Evolutionary conservation across 2,113 vertebrate species (phyloP), one percentile per base, ranked within the genome.

Genomic region (Noctilio leporinus): DNA sequence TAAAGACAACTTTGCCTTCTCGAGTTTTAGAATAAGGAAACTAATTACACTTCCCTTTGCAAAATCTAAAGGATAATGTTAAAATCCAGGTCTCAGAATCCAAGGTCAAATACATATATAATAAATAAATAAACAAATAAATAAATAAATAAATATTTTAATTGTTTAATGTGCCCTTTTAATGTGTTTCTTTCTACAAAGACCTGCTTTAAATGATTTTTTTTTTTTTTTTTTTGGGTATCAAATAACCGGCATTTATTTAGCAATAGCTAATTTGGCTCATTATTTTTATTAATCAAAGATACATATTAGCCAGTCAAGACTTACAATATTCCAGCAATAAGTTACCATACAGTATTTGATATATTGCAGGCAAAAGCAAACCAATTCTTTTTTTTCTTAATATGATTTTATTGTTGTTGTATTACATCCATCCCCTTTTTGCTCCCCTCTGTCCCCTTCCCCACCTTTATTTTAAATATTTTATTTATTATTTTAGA

Each of bases 241-340:
- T 91, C 47, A 51, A 45, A 62, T 49, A 62, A 84, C 59, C 24
- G 86, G 51, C 5, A 73, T 86, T 88, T 93, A 88, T 78, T 88
- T 93, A 78, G 38, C 30, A 90, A 2, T 53, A 92, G 64, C 55
- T 69, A 95, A 94, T 91, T 85, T 72, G 19, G 89, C 55, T 85
- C 77, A 90, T 96, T 83, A 75, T 95, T 95, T 93, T 94, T 91
- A 57, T 89, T 94, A 96, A 90, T 94, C 73, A 49, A 77, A 92
- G 33, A 57, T 49, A 67, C n/a, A 19, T 70, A 67, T 89, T 40
- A 96, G 28, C 30, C 83, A 95, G 59, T 85, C 85, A 94, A 72
- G 76, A 53, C 83, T 93, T 86, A 96, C 33, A 12, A 51, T 64
- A 4, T 87, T 51, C 12, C 49, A 70, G 17, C 47, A 75, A 62